Percentiles rank a stretch among this genome's conserved stretches.
phyloP scores from a whole-genome alignment of 2,113 vertebrate species.

The Rhagologus leucostigma region DNA sequence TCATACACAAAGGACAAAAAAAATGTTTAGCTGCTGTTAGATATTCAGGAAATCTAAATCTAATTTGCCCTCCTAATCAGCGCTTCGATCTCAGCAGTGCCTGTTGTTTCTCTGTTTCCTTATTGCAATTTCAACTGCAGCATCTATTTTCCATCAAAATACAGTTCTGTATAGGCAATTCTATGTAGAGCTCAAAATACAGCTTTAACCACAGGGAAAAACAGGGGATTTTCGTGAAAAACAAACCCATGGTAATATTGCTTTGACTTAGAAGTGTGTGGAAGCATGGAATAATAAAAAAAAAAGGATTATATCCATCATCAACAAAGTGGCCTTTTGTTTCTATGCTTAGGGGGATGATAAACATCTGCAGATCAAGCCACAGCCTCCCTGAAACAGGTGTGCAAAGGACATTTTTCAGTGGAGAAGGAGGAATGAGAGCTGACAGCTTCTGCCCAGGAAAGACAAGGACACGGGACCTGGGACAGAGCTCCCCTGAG shows the following conservation, averaged over 20 bases:
- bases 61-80: conserved; percentile 53
- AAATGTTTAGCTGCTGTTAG: conserved; percentile 35
- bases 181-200: not conserved
- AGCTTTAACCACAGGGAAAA: not conserved
- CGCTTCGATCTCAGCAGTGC: not conserved
- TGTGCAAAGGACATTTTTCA: not conserved
- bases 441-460: not conserved
- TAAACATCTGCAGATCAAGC: not conserved
- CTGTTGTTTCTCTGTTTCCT: conserved; percentile 1
- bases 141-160: not conserved
- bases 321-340: not conserved
- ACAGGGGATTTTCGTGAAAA: not conserved
- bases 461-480: rapidly evolving
- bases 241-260: not conserved
- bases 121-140: not conserved
- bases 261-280: not conserved
- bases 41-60: conserved; percentile 59
- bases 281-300: rapidly evolving
- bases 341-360: not conserved
- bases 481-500: not conserved
- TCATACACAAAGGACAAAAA: conserved; percentile 57
- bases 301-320: not conserved
- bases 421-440: not conserved
- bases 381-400: not conserved
- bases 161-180: not conserved